phyloP scores from a whole-genome alignment of 2,113 vertebrate species.

The Hemiscyllium ocellatum region DNA sequence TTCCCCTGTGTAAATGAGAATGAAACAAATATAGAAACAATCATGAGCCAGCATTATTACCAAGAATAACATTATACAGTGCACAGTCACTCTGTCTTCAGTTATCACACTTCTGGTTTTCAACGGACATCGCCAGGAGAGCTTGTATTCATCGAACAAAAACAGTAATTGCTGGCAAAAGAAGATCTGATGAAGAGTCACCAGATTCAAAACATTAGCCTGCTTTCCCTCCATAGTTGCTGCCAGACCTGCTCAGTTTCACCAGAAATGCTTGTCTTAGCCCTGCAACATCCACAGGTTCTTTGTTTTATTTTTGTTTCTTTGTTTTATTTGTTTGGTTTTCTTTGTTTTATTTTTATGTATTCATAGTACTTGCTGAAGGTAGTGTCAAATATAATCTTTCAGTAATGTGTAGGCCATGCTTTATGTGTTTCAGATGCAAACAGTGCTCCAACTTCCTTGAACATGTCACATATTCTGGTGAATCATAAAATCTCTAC shows the following conservation, averaged over 20 bases:
- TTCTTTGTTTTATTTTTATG: background rate
- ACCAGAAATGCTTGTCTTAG: too few species aligned
- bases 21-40: background rate
- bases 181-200: too few species aligned
- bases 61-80: background rate
- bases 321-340: too few species aligned
- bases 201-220: too few species aligned
- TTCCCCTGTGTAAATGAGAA: background rate
- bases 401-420: background rate
- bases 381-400: too few species aligned
- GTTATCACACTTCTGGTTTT: background rate
- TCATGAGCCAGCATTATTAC: background rate
- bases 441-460: background rate
- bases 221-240: too few species aligned
- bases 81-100: background rate
- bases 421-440: background rate
- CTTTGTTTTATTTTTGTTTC: background rate
- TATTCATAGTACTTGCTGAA: background rate
- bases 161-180: too few species aligned
- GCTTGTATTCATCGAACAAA: too few species aligned
- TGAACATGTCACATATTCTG: background rate
- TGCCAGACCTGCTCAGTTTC: too few species aligned
- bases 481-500: too few species aligned
- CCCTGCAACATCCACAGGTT: too few species aligned
- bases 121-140: background rate